Evolutionary conservation across 2,113 vertebrate species (phyloP), one percentile per base, ranked within the genome.

Genomic region (Tinamus guttatus): DNA sequence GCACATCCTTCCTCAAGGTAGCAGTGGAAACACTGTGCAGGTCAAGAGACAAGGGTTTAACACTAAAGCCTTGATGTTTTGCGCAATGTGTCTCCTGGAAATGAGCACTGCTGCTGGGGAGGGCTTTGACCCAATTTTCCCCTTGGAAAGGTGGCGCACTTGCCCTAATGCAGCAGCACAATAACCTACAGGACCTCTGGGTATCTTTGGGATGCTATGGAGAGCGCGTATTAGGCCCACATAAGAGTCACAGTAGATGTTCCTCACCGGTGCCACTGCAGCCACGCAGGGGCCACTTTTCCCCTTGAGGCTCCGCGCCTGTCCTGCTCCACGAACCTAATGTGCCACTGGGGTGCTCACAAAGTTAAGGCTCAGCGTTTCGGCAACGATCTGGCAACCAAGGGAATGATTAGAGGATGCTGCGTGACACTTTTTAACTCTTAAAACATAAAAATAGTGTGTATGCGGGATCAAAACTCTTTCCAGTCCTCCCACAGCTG

Each of bases 361-460:
- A 67, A 52, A 47, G 19, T 75, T 81, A 40, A 81, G 65, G 68
- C 25, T 5, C n/a, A 34, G 52, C 0, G 4, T 34, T 78, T 77
- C 81, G 1, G 4, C 6, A 47, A 21, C 70, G n/a, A 54, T 67
- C 70, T 45, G 8, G 1, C 9, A 59, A 16, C 11, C 45, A 91
- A 94, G 45, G 0, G 4, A 49, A 59, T 7, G 43, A 77, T 47
- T 69, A 43, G 60, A 0, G 32, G 76, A 83, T 0, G 14, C 2
- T 9, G 22, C 56, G 52, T 4, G 6, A 16, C 22, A 5, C 5
- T 17, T 84, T 84, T 81, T 63, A 59, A 59, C 13, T 75, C 60
- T 49, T 49, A 49, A 49, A 20, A 49, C 22, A 49, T 11, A 22
- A 22, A 49, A 49, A 49, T 11, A 22, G 21, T 10, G 4, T 24